Conservation (phyloP, 2,797 vertebrate genomes). For the Xiphorhynchus erythropygius region DNA sequence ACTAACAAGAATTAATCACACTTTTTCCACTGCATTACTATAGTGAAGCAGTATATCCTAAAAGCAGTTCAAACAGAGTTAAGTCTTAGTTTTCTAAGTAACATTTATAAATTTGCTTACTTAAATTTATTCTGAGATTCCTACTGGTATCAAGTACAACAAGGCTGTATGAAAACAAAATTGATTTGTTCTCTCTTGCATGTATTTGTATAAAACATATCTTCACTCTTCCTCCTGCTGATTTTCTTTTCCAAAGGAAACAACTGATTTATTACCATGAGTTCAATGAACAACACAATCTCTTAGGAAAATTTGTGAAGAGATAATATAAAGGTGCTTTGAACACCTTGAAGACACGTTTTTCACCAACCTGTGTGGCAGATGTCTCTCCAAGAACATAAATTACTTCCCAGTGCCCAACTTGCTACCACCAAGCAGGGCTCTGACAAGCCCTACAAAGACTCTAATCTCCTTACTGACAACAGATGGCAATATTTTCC, state of each 20-base stretch:
- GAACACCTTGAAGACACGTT: not conserved
- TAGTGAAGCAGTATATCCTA: not conserved
- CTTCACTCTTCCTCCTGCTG: not conserved
- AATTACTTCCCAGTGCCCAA: not conserved
- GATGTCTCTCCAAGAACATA: not conserved
- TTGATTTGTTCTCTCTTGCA: not conserved
- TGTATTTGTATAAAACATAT: not conserved
- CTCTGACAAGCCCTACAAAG: not conserved
- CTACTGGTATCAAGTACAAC: not conserved
- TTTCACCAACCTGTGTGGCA: not conserved
- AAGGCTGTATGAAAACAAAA: not conserved
- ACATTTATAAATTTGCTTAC: not conserved
- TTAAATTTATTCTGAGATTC: not conserved
- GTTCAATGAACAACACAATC: not conserved
- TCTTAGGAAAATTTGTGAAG: not conserved
- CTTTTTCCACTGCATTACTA: not conserved
- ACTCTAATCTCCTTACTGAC: not conserved
- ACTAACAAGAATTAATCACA: not conserved
- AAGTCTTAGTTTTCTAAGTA: not conserved
- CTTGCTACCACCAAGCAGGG: not conserved
- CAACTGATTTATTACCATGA: not conserved
- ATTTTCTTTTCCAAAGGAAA: not conserved
- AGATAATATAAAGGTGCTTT: not conserved
- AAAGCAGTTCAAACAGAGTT: not conserved
- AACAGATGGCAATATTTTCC: constrained; percentile 10